Base-by-base conservation (phyloP, 1,140 invertebrate genomes). In the Euschistus heros region DNA sequence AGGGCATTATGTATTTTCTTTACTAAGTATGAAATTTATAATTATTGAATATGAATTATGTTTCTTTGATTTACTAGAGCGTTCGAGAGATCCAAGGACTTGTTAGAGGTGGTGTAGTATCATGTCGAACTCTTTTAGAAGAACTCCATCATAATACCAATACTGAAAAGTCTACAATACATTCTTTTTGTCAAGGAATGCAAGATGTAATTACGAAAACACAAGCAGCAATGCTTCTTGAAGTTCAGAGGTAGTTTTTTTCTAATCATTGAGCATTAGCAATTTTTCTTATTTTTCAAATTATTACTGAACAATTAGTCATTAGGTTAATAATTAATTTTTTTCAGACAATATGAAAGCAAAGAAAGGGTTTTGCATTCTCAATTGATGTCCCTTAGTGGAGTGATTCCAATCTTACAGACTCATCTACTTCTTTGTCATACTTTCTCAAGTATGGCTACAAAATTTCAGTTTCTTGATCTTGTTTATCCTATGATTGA, bases 381-480 rank as follows among this genome's bases (percentile, higher is more conserved):
- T 17, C 84, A 86, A 67, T 71, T 87, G 46, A 71, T 79, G 0
- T 78, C 80, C 2, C 71, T 83, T 64, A 80, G 83, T 17, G 79
- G 79, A 46, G 80, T 85, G 1, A 74, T 86, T 67, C 84, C 84
- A 0, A 80, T 85, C 24, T 75, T 87, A 13, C 84, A 86, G 70
- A 77, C 83, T 57, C 85, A 86, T 69, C 73, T 86, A 20, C 78
- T 84, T 68, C 74, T 87, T 55, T 86, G 85, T 73, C 82, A 84
- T 27, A 81, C 80, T 2, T 86, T 87, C 71, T 83, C 82, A 2
- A 81, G 80, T 63, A 79, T 83, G 3, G 83, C 84, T 3, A 86
- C 81, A 64, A 86, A 86, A 70, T 86, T 85, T 72, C 84, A 87
- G 71, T 86, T 87, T 74, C 76, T 87, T 10, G 84, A 87, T 68